Evolutionary conservation across 2,888 invertebrate species (phyloP).

Genomic region (Erebia palarica): DNA sequence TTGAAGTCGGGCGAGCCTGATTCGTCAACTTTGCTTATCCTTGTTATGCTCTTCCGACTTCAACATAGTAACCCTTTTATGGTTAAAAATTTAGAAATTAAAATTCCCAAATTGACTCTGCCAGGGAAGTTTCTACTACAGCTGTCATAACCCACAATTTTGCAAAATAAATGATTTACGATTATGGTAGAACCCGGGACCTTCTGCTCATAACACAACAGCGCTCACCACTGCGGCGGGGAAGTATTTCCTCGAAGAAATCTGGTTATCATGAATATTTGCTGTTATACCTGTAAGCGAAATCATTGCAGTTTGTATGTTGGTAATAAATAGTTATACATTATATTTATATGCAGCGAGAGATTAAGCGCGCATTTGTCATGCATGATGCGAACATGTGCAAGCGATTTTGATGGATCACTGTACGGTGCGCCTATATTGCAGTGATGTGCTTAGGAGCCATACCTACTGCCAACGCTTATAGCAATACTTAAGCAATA

Average conservation of each 20-base stretch:
- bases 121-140: too few relatives aligned
- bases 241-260: not conserved
- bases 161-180: too few relatives aligned
- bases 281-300: not conserved
- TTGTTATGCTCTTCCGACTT: too few relatives aligned
- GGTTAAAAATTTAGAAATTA: not conserved
- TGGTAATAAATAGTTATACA: constrained; percentile 15
- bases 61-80: too few relatives aligned
- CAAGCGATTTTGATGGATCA: constrained; percentile 64
- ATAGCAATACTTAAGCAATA: too few relatives aligned
- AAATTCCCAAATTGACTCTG: not conserved
- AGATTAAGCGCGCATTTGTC: constrained; percentile 70
- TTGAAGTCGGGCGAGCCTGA: too few relatives aligned
- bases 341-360: constrained; percentile 36
- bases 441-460: not conserved
- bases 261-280: not conserved
- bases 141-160: too few relatives aligned
- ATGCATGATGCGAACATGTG: constrained; percentile 54
- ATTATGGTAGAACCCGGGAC: not conserved
- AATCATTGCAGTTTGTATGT: not conserved
- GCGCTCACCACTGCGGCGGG: too few relatives aligned
- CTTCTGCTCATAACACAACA: not conserved
- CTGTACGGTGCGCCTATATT: constrained; percentile 8
- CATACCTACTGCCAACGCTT: too few relatives aligned
- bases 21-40: too few relatives aligned